phyloP scores from a whole-genome alignment of 1,140 invertebrate genomes.

The Sinonovacula constricta region DNA sequence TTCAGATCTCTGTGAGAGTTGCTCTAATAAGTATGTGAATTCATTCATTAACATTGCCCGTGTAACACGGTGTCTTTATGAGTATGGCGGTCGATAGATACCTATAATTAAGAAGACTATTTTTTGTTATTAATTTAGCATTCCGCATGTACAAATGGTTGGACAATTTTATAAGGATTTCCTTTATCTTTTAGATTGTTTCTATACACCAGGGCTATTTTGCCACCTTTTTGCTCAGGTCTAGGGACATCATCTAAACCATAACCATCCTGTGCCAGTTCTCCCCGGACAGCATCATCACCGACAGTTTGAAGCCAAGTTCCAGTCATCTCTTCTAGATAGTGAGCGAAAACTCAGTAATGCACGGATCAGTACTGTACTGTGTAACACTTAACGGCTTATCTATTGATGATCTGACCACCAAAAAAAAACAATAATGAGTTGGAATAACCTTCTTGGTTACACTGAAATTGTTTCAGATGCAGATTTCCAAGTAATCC shows the following conservation, averaged over 20 bases:
- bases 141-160: constrained; percentile 13
- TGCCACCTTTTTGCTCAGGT: constrained; percentile 13
- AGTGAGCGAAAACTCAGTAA: too few relatives aligned
- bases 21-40: neutral
- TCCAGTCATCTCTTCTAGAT: too few relatives aligned
- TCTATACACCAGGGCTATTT: constrained; percentile 25
- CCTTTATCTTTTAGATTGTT: constrained; percentile 7
- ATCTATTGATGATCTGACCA: too few relatives aligned
- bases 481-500: too few relatives aligned
- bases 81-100: constrained; percentile 7
- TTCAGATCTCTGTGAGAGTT: neutral
- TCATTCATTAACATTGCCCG: neutral
- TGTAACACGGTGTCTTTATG: neutral
- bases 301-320: constrained; percentile 12
- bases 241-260: constrained; percentile 10
- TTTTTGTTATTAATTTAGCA: constrained; percentile 8
- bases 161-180: neutral
- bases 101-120: neutral
- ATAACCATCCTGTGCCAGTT: constrained; percentile 23
- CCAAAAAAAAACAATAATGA: too few relatives aligned
- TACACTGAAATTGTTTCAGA: too few relatives aligned
- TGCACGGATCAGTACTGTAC: too few relatives aligned
- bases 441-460: too few relatives aligned
- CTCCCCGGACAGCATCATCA: constrained; percentile 16
- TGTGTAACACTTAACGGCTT: too few relatives aligned